Conservation (phyloP, 2,797 vertebrate genomes). For the Periophthalmus magnuspinnatus region DNA sequence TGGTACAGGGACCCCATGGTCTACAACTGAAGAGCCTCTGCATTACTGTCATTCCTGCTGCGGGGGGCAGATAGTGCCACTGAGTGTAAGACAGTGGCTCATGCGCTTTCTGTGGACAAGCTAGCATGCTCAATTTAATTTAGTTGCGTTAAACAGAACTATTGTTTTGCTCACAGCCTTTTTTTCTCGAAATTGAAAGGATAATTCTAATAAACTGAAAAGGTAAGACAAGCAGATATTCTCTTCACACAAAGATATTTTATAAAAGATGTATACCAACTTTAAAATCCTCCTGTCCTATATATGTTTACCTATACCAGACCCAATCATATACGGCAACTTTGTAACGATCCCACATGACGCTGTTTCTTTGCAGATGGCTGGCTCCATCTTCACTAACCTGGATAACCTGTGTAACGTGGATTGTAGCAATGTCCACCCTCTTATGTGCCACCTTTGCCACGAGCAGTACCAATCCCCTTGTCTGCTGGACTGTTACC, state of each 20-base stretch:
- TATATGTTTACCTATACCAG: not conserved
- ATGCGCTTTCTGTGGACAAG: slow-evolving; percentile 38
- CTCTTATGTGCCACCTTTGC: slow-evolving; percentile 88
- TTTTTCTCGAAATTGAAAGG: slow-evolving; percentile 20
- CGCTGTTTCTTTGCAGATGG: slow-evolving; percentile 75
- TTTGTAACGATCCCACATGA: not conserved
- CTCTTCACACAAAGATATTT: not conserved
- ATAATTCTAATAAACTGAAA: slow-evolving; percentile 19
- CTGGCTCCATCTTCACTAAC: slow-evolving; percentile 82
- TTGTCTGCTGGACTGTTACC: slow-evolving; percentile 92
- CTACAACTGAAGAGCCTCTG: slow-evolving; percentile 66
- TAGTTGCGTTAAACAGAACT: slow-evolving; percentile 10
- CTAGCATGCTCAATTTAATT: slow-evolving; percentile 30
- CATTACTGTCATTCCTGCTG: slow-evolving; percentile 79
- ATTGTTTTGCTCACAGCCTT: slow-evolving; percentile 7
- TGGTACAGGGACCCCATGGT: slow-evolving; percentile 58
- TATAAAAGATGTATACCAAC: not conserved
- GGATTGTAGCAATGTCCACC: slow-evolving; percentile 83
- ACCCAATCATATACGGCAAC: slow-evolving; percentile 4
- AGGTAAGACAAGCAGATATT: slow-evolving; percentile 52
- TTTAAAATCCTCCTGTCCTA: not conserved
- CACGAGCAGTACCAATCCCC: slow-evolving; percentile 86
- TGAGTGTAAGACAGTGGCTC: slow-evolving; percentile 65
- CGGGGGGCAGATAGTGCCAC: slow-evolving; percentile 66
- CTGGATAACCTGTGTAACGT: slow-evolving; percentile 76